Conservation (phyloP, 2,888 invertebrate genomes). For the Melitaea athalia region DNA sequence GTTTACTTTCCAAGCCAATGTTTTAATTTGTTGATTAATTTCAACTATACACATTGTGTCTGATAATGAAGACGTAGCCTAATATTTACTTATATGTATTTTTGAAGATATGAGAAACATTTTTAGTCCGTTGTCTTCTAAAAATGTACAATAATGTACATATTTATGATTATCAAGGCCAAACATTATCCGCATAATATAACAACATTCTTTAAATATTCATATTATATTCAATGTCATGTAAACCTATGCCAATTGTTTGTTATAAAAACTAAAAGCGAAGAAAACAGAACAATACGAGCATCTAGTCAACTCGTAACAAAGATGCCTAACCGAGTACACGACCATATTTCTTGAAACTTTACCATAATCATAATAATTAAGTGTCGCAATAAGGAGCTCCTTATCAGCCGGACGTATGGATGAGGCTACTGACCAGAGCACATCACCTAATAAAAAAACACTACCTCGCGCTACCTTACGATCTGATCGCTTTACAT, state of each 20-base stretch:
- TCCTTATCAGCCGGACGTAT: conserved; percentile 63
- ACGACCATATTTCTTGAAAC: conserved; percentile 60
- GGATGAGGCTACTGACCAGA: conserved; percentile 61
- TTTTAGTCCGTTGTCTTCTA: no score
- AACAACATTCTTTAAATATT: neutral
- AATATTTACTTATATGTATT: neutral
- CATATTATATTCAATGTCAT: neutral
- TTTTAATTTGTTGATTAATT: conserved; percentile 30
- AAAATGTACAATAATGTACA: no score
- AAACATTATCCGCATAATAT: neutral
- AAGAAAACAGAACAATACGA: neutral
- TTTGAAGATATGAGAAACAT: neutral
- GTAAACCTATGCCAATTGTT: neutral
- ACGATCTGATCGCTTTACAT: conserved; percentile 28
- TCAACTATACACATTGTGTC: conserved; percentile 10
- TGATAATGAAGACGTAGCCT: neutral
- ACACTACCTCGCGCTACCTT: conserved; percentile 12
- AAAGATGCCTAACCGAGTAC: conserved; percentile 37
- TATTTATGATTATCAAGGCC: neutral
- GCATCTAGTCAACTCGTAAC: conserved; percentile 13
- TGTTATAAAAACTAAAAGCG: neutral
- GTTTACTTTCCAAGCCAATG: conserved; percentile 24
- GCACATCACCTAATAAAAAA: conserved; percentile 48
- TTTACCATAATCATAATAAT: conserved; percentile 72
- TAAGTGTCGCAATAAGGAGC: conserved; percentile 65